Evolutionary conservation across 2,888 invertebrate species (phyloP), one percentile per base, ranked within the genome.

Genomic region (Mesoligia furuncula): DNA sequence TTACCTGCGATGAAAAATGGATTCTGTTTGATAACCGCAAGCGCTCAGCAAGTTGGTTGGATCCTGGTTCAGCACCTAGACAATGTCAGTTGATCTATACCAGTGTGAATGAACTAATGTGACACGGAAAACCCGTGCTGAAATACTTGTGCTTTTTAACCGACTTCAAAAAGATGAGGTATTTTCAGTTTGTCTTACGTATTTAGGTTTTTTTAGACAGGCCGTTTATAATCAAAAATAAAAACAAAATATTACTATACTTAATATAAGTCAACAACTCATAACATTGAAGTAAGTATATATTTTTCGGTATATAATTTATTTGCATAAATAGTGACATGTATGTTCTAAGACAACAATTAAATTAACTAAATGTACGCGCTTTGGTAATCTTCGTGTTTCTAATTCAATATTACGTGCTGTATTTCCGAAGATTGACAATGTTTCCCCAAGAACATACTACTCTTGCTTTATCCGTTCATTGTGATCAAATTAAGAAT

Each of bases 311-410:
- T 45, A 36, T 36, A 57, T 75, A 51, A 36, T 78, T 76, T 78
- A 76, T 78, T 78, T 45, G 20, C 78, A 78, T 76, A 45, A 45
- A 78, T 65, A 45, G 27, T 62, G 45, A 77, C n/a, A 77, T 31
- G 27, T 36, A 45, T n/a, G 42, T 77, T 51, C 24, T 42, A 31
- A 20, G 42, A 31, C 45, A 62, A 77, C 31, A 64, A 75, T 77
- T 5, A 64, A 54, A 77, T 45, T 54, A 45, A 31, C 17, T 54
- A 77, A 54, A 69, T 3, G 36, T 69, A 36, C 17, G 36, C 31
- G 27, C 27, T 67, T 67, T 5, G 15, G 27, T 51, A 68, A 68
- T 67, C 20, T 20, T 27, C 66, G 45, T 45, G 13, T 66, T 66
- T 45, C 20, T 31, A 67, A 8, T 31, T 68, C 4, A 15, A 31